Conservation (phyloP, 2,888 invertebrate genomes). For the Clistopyga incitator region DNA sequence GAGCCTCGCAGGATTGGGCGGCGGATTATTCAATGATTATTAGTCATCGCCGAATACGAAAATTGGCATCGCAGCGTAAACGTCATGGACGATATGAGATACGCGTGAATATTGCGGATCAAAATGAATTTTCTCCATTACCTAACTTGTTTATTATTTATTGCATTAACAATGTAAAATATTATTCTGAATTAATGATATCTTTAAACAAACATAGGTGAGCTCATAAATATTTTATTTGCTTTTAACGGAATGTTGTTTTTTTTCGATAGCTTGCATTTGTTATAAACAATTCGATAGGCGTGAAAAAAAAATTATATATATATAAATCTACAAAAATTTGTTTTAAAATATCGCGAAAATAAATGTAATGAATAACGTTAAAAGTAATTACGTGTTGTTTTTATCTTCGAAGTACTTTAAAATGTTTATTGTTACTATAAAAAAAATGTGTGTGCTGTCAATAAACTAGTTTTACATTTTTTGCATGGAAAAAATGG, state of each 20-base stretch:
- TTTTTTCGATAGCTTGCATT: too few species aligned
- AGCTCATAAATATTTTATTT: too few species aligned
- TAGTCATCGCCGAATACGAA: slow-evolving; percentile 53
- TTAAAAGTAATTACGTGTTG: neutral
- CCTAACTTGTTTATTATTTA: too few species aligned
- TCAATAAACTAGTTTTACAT: neutral
- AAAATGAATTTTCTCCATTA: too few species aligned
- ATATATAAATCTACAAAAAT: neutral
- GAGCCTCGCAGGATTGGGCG: neutral
- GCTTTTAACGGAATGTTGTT: too few species aligned
- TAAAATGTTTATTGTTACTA: too few species aligned
- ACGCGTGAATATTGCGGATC: slow-evolving; percentile 1
- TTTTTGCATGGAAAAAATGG: neutral
- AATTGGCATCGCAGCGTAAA: slow-evolving; percentile 38
- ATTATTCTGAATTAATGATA: too few species aligned
- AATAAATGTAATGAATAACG: neutral
- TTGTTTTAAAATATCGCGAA: neutral
- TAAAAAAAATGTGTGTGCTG: neutral
- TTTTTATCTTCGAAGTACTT: neutral
- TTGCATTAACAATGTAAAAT: too few species aligned
- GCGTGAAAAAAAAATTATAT: neutral
- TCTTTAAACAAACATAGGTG: too few species aligned
- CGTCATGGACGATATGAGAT: slow-evolving; percentile 13
- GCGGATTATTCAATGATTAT: neutral
- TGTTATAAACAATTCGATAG: too few species aligned